Percentiles rank a stretch among this genome's conserved stretches.
phyloP scores from a whole-genome alignment of 2,797 vertebrate species.

The Aldrovandia affinis region DNA sequence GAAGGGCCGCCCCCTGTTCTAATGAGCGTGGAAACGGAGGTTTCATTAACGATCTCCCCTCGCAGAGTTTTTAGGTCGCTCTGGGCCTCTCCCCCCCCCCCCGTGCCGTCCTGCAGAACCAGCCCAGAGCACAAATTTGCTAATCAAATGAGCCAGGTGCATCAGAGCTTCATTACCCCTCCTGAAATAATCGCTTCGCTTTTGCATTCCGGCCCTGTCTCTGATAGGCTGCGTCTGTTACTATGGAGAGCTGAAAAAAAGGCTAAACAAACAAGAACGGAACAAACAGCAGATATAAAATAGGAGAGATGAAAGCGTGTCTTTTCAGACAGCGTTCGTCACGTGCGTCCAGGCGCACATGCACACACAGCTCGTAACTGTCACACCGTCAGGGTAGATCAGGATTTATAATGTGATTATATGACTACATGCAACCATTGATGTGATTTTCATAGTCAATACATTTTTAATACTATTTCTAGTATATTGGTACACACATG shows the following conservation, averaged over 20 bases:
- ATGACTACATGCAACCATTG: background rate
- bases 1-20: background rate
- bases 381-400: background rate
- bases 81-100: background rate
- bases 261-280: slow-evolving; percentile 50
- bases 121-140: slow-evolving; percentile 60
- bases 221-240: slow-evolving; percentile 62
- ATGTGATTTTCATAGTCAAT: too few species aligned
- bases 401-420: background rate
- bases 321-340: background rate
- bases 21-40: too few species aligned
- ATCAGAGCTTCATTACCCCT: slow-evolving; percentile 49
- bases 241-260: slow-evolving; percentile 40
- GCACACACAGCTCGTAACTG: background rate
- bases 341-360: slow-evolving; percentile 27
- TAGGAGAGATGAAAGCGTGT: background rate
- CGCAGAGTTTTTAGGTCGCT: background rate
- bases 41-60: too few species aligned
- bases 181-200: slow-evolving; percentile 35
- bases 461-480: too few species aligned
- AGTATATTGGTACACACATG: too few species aligned
- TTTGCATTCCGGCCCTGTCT: slow-evolving; percentile 54
- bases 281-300: slow-evolving; percentile 20
- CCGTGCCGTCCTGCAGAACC: slow-evolving; percentile 9
- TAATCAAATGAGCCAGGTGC: slow-evolving; percentile 74